Base-by-base conservation (phyloP, 2,888 invertebrate species). In the Lordiphosa andalusiaca region DNA sequence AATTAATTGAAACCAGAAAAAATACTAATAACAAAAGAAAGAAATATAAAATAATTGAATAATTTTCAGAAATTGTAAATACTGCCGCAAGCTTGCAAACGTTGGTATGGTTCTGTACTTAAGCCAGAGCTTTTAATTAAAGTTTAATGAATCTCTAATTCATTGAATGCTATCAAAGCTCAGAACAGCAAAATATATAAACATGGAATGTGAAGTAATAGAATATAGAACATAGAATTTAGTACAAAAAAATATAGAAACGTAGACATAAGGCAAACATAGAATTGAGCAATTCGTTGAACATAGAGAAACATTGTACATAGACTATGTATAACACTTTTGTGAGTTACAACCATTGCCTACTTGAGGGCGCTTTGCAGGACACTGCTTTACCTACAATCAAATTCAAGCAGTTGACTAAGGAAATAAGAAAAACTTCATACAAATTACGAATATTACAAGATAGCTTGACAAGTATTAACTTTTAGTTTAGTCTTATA, bases 191-290 rank as follows among this genome's bases (percentile, higher is more conserved):
- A 23, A 6, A 6, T 10, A 41, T 30, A 7, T 0, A 0, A 41
- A 37, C 30, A n/a, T n/a, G n/a, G 30, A 6, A 41, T 10, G 16
- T 39, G 1, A 4, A 7, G 19, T 16, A 3, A 50, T 23, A 12
- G 0, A 53, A 16, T 2, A 13, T 44, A 7, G 3, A 25, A 46
- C 25, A 44, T 46, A 4, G 47, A 36, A 37, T 16, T 35, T 53
- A 10, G 13, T 37, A 30, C 33, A 44, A 12, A 7, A 9, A 21
- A 13, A 40, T 36, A 37, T 6, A 21, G 12, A 13, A 48, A 48
- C 37, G 13, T 46, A 35, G 19, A 48, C 3, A 4, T 16, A 35
- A 38, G 23, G 9, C 9, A 10, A 49, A 49, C 16, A 39, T 40
- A 36, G 38, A 35, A 44, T 13, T 4, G 23, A 6, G 12, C 12